These are phyloP conservation scores for Abscondita cerata DNA, from an alignment of 2,888 invertebrate genomes.

Conservation along the genomic window DNA sequence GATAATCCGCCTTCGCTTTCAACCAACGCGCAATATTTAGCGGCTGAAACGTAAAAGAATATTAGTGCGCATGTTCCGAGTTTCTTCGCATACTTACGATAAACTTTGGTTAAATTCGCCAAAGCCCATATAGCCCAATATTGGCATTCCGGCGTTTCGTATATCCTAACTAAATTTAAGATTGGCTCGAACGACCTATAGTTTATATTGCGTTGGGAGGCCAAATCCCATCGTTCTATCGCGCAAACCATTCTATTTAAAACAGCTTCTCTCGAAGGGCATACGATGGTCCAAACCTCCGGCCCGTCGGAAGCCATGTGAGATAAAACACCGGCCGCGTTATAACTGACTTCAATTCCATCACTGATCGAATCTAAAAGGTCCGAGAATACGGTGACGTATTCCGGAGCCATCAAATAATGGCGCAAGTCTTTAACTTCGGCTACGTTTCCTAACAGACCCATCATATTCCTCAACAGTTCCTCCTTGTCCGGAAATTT, in stretches of 20 bases:
- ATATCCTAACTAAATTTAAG: conserved; percentile 78
- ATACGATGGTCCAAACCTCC: conserved; percentile 78
- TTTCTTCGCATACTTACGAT: conserved; percentile 71
- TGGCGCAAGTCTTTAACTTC: conserved; percentile 86
- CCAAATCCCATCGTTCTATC: conserved; percentile 87
- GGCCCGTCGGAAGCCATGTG: conserved; percentile 95
- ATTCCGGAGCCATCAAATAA: conserved; percentile 83
- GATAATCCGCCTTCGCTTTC: conserved; percentile 84
- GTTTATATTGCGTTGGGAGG: conserved; percentile 91
- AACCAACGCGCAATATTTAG: conserved; percentile 90
- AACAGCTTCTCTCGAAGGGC: conserved; percentile 75
- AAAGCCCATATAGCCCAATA: conserved; percentile 98
- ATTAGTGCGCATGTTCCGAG: neutral
- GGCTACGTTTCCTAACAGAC: conserved; percentile 93
- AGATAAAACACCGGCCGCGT: conserved; percentile 93
- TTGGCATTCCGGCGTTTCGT: conserved; percentile 90
- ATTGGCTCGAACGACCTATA: conserved; percentile 97
- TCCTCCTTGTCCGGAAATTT: conserved; percentile 89
- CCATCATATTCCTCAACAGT: conserved; percentile 97
- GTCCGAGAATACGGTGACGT: conserved; percentile 85
- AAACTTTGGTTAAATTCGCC: conserved; percentile 92
- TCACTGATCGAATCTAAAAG: conserved; percentile 86
- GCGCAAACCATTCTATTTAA: conserved; percentile 79
- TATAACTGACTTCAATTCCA: conserved; percentile 97
- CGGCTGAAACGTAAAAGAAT: conserved; percentile 66